Base-by-base conservation (phyloP, 2,113 vertebrate genomes). In the Charadrius vociferus region DNA sequence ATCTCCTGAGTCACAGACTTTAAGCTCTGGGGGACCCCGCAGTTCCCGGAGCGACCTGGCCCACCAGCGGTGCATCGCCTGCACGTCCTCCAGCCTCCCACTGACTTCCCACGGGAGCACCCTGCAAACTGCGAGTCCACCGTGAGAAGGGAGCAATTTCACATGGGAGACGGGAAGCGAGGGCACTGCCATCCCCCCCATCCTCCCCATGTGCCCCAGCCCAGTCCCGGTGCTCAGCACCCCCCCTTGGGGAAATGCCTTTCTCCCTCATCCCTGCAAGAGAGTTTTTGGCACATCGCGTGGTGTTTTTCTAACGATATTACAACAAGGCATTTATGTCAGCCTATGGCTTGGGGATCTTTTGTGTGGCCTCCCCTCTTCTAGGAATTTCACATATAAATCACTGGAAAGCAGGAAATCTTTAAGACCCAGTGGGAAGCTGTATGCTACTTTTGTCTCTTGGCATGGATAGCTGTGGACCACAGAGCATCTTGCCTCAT, bases 1-100 rank as follows among this genome's bases (percentile, higher is more conserved):
- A 86, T 66, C 95, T 95, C 96, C 93, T 94, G 93, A 96, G 88
- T 92, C 90, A 92, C 49, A 78, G 74, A n/a, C 36, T 92, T 82
- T 47, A 59, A 63, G 88, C 80, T 93, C 70, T 24, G 20, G 39
- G 59, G 89, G 87, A 93, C 15, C 36, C 85, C 22, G 1, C 72
- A 13, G 39, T 65, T 91, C 84, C 94, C 85, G 22, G 68, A 10
- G 41, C 72, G 61, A 84, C 73, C 85, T 70, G 87, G 82, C 70
- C 87, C 88, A 79, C 75, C 91, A 41, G 47, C 4, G 0, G 78
- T 55, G 84, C 84, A 20, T 18, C 2, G 3, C 73, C 77, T 9
- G 7, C 3, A 1, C 1, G 1, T 37, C 29, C 7, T 5, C 56
- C 37, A 20, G 61, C 62, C 86, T 85, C 89, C 77, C 83, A 7